These are phyloP conservation scores for Ceyx erithaca DNA, from an alignment of 2,797 vertebrate species.

Conservation along the genomic window DNA sequence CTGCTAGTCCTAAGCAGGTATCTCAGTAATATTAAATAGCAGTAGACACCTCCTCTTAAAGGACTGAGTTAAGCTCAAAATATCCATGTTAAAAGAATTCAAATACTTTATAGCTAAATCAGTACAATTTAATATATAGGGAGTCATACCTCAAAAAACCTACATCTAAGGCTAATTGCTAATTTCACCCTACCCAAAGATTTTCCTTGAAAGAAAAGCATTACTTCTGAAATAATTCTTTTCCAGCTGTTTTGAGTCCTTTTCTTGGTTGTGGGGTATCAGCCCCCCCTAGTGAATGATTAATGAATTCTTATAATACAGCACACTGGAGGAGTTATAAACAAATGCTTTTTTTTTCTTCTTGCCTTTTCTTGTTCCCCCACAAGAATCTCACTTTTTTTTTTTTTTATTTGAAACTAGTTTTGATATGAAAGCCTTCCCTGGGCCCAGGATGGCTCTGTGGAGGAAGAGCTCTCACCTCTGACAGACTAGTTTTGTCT, in stretches of 20 bases:
- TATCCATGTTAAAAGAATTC: not conserved
- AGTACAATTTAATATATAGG: not conserved
- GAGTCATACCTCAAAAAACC: not conserved
- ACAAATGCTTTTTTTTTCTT: not conserved
- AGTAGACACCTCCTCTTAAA: not conserved
- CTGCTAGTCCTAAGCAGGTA: not conserved
- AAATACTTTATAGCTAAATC: not conserved
- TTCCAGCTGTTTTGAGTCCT: not conserved
- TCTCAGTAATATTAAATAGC: not conserved
- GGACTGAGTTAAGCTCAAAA: not conserved
- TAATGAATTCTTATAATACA: conserved; percentile 5
- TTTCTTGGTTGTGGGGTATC: not conserved
- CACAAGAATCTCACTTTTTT: not conserved
- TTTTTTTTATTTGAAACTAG: not conserved
- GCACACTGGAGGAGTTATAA: not conserved
- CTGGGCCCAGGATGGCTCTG: not conserved
- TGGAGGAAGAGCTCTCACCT: not conserved
- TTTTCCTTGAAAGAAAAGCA: not conserved
- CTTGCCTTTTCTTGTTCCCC: not conserved
- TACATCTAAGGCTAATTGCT: not conserved
- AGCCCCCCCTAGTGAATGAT: not conserved
- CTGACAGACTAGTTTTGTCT: not conserved
- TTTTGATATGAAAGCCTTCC: not conserved
- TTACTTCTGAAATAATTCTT: not conserved
- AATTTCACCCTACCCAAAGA: not conserved